Evolutionary conservation across 2,797 vertebrate species (phyloP), one percentile per base, ranked within the genome.

Genomic region (Diplodus puntazzo): DNA sequence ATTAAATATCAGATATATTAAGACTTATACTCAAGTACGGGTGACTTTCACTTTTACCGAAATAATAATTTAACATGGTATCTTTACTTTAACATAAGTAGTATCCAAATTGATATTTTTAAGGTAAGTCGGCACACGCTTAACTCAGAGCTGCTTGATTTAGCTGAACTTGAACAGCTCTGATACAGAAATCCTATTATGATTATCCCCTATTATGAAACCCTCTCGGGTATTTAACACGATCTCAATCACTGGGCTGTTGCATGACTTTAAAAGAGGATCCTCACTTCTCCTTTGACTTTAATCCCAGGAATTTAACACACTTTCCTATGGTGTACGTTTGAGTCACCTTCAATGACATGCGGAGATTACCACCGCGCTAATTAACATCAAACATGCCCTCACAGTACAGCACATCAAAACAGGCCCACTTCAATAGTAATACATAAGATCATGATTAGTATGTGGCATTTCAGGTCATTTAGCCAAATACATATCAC

Each of bases 171-270:
- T 42, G 43, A 14, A 34, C 10, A 75, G 30, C 18, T 49, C 69
- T 48, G 16, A 60, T 53, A 23, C 21, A 11, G 30, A 60, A 71
- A 79, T 43, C 42, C 34, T 34, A 6, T 17, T 25, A 58, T 53
- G 11, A 69, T 62, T 63, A 76, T 66, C 50, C 18, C 21, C 2
- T 34, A 5, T 69, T 21, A 55, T 18, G 55, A 12, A 42, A 81
- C 13, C 34, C 2, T 63, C 34, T 59, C 10, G 73, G 34, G 34
- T 57, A 11, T 59, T 74, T 8, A 48, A 59, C 9, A 57, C 48
- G 21, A 48, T 1, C 17, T 9, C 45, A 16, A 39, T 80, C 42
- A 23, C 11, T n/a, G 13, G 5, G 43, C 52, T 63, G 53, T 46
- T 46, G 6, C 39, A 17, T 65, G 16, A 54, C 11, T 62, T 42